Base-by-base conservation (phyloP, 2,888 invertebrate genomes). In the Cotesia congregata region DNA sequence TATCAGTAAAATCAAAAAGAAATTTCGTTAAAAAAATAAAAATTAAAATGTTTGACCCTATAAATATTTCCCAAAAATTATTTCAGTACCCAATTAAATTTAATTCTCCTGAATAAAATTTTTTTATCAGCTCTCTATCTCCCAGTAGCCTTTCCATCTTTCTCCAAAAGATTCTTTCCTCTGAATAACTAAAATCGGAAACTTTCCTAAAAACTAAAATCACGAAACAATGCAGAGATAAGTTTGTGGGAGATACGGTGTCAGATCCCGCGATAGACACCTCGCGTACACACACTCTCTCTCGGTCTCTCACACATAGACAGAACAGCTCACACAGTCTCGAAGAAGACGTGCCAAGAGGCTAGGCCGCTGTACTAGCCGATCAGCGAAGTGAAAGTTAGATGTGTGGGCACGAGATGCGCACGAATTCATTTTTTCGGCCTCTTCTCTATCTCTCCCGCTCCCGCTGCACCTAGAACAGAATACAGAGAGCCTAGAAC, bases 321-420 rank as follows among this genome's bases (percentile, higher is more conserved):
- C 40, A 61, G 67, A 17, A 7, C 30, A 41, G 40, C 62, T 40
- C 41, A 60, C 68, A 72, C 39, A 59, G 67, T 41, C 40, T 59
- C 40, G 70, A 68, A 64, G 38, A 70, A 74, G 69, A n/a, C 41
- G 59, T 59, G 20, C 30, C 64, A 72, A 70, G 50, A 50, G 69
- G 74, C 74, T 68, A 72, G 77, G 61, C 75, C 75, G 71, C 71
- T 73, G 72, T 70, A 71, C 71, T 72, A 80, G 78, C 85, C 86
- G 88, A 86, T 88, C 50, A 50, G 83, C 88, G 80, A 89, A 89
- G 89, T 89, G 89, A 89, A 89, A 89, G 89, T 89, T 88, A 86
- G 89, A 89, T 86, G 89, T 89, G 89, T 89, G 89, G 89, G 89
- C 89, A 89, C 88, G 89, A 88, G 89, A 89, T 89, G 89, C 89